Conservation (phyloP, 1,140 invertebrate species). For the Dufourea novaeangliae region DNA sequence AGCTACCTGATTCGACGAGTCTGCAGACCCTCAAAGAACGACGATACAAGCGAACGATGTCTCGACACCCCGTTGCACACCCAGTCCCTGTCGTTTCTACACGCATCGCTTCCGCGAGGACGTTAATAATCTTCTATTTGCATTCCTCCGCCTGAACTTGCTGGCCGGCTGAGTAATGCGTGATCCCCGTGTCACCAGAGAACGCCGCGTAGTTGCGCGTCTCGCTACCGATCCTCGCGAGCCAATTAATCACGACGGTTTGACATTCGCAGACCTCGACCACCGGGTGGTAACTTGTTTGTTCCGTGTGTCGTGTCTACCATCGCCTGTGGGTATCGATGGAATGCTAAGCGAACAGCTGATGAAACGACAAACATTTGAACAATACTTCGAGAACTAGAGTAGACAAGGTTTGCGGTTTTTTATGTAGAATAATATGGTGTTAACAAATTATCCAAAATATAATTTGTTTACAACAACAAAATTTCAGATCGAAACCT, state of each 20-base stretch:
- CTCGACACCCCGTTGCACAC: constrained; percentile 33
- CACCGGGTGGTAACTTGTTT: background rate
- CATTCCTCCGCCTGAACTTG: constrained; percentile 43
- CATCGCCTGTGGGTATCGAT: too few species aligned
- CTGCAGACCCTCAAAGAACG: too few species aligned
- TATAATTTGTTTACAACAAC: too few species aligned
- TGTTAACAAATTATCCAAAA: too few species aligned
- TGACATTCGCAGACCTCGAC: background rate
- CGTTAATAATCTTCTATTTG: constrained; percentile 43
- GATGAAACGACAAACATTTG: too few species aligned
- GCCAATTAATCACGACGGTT: constrained; percentile 27
- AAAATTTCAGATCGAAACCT: too few species aligned
- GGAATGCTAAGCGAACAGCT: too few species aligned
- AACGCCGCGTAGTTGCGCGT: constrained; percentile 7
- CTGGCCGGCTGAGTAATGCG: constrained; percentile 39
- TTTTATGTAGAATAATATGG: too few species aligned
- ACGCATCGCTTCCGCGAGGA: background rate
- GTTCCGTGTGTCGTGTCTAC: background rate
- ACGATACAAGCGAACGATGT: background rate
- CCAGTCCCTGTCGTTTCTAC: background rate
- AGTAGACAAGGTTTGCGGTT: too few species aligned
- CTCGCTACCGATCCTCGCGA: constrained; percentile 6
- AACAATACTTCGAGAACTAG: too few species aligned
- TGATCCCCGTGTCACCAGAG: constrained; percentile 17
- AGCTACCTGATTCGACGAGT: too few species aligned